Evolutionary conservation across 1,140 invertebrate genomes (phyloP), one percentile per base, ranked within the genome.

Genomic region (Trichogramma pretiosum): DNA sequence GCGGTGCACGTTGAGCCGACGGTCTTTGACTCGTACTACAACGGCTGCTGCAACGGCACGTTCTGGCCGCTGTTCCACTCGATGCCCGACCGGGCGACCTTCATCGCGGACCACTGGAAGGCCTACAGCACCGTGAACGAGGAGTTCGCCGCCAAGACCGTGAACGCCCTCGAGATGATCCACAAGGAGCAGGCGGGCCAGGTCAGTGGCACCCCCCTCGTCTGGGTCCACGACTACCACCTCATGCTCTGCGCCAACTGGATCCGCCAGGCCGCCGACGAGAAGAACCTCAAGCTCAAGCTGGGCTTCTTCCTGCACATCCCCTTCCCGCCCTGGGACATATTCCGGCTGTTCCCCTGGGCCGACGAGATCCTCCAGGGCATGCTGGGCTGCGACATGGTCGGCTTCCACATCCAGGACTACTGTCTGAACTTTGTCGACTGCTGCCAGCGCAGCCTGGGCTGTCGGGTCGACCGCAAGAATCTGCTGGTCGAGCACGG

Each of bases 181-280:
- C 64, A 84, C 33, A 76, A 78, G 8, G 70, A 78, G 67, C 52
- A 81, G 76, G 40, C 73, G 71, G 57, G 76, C 72, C 52, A 77
- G 71, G 34, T 50, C 18, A 70, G 64, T 41, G 74, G 75, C 10
- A 74, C 73, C 2, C 88, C 89, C 0, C 74, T 93, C 16, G 80
- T 93, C 0, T 93, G 89, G 90, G 80, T 93, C 14, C 89, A 93
- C 56, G 90, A 94, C 64, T 94, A 94, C 66, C 90, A 93, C 59
- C 72, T 94, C 4, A 90, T 92, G 86, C 66, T 90, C 48, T 84
- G 86, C 3, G 85, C 89, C n/a, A 90, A 87, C 63, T 87, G 84
- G 79, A 85, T 93, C 23, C 75, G 89, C 63, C 84, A 89, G 73
- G 74, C 76, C 5, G 84, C 83, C 10, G 87, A 90, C 56, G 85